A percentile compares a stretch with the other conserved stretches of the same genome.
These are phyloP conservation scores for Ochropleura leucogaster DNA, from an alignment of 2,888 invertebrate species.

Conservation along the genomic window DNA sequence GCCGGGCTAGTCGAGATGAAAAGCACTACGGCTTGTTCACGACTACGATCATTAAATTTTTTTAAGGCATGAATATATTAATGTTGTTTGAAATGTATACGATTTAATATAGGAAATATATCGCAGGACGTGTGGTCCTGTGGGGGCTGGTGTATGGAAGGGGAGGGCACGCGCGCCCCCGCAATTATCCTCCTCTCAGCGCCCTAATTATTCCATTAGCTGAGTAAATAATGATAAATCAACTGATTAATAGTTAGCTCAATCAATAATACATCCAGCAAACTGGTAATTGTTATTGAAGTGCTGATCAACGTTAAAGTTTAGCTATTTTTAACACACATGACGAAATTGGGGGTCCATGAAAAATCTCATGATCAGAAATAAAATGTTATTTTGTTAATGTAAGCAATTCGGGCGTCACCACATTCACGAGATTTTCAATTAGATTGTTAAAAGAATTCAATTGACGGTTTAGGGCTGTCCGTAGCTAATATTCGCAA, in stretches of 20 bases:
- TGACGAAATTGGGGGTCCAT: slow-evolving; percentile 1
- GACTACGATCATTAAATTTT: slow-evolving; percentile 1
- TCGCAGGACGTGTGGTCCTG: slow-evolving; percentile 45
- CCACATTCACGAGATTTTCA: slow-evolving; percentile 74
- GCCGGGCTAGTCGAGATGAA: slow-evolving; percentile 29
- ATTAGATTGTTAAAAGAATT: slow-evolving; percentile 78
- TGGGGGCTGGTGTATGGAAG: slow-evolving; percentile 69
- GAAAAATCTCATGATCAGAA: slow-evolving; percentile 29
- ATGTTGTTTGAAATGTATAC: slow-evolving; percentile 23
- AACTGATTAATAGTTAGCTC: slow-evolving; percentile 75
- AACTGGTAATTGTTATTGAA: slow-evolving; percentile 49
- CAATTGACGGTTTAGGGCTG: slow-evolving; percentile 72
- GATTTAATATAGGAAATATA: slow-evolving; percentile 46
- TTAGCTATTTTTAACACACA: slow-evolving; percentile 17
- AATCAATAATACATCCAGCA: slow-evolving; percentile 46
- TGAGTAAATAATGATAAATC: slow-evolving; percentile 86
- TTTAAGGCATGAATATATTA: slow-evolving; percentile 4
- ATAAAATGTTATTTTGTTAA: slow-evolving; percentile 66
- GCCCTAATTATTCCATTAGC: slow-evolving; percentile 86
- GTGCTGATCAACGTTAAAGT: slow-evolving; percentile 31
- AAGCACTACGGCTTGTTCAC: slow-evolving; percentile 2
- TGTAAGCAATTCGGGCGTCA: slow-evolving; percentile 65
- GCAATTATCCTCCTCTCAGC: slow-evolving; percentile 78
- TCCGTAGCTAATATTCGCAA: slow-evolving; percentile 46
- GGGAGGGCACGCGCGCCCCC: slow-evolving; percentile 64